phyloP scores from a whole-genome alignment of 2,888 invertebrate species.

The Limnephilus rhombicus region DNA sequence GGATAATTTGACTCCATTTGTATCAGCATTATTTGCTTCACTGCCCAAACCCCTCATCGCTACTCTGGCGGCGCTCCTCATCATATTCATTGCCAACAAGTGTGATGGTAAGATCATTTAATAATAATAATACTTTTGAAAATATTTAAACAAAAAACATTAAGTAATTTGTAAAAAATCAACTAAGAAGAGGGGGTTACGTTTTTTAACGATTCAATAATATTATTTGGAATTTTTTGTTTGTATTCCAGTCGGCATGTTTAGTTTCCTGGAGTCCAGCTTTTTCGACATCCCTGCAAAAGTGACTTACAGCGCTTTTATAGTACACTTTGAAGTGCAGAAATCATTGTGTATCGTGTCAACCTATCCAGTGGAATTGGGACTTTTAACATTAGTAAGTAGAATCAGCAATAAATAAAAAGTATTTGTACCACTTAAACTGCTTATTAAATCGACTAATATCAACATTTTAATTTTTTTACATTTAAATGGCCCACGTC shows the following conservation, averaged over 20 bases:
- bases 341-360: neutral
- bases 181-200: neutral
- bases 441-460: neutral
- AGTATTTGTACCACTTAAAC: neutral
- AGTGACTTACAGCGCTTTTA: conserved; percentile 69
- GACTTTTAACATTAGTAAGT: neutral
- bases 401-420: neutral
- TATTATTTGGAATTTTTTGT: neutral
- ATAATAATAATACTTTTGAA: neutral
- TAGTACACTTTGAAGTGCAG: conserved; percentile 67
- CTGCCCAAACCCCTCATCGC: conserved; percentile 54
- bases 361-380: neutral
- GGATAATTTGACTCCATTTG: conserved; percentile 30
- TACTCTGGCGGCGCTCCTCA: neutral
- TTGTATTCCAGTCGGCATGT: neutral
- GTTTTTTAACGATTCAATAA: neutral
- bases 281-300: conserved; percentile 67
- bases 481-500: neutral
- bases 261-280: conserved; percentile 34
- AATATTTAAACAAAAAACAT: neutral
- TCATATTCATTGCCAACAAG: conserved; percentile 33
- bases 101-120: conserved; percentile 16
- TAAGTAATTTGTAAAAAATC: neutral
- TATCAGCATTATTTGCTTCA: conserved; percentile 49
- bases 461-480: neutral